Conservation (phyloP, 2,113 vertebrate genomes). For the Plectropomus leopardus region DNA sequence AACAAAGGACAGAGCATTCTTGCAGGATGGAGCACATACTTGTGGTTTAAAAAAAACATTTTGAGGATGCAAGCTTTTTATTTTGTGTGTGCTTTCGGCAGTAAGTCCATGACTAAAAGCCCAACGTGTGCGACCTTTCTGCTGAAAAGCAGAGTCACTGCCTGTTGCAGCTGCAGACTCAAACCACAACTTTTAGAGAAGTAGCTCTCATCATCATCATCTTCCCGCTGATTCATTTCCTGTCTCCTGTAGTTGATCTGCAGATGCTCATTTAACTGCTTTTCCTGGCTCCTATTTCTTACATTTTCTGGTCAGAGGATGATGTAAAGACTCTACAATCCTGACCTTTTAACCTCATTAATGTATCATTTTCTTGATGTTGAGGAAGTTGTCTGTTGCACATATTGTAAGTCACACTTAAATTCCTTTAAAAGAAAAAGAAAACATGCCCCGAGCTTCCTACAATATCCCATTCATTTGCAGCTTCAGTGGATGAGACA, state of each 20-base stretch:
- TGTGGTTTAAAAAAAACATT: neutral
- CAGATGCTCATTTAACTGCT: neutral
- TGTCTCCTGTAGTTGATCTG: neutral
- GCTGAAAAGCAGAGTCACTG: constrained; percentile 7
- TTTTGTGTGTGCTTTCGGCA: neutral
- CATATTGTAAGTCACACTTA: neutral
- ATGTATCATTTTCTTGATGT: neutral
- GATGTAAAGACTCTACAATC: neutral
- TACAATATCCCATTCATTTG: constrained; percentile 55
- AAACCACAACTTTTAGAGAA: constrained; percentile 28
- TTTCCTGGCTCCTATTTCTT: neutral
- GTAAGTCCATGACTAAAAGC: neutral
- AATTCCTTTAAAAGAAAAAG: constrained; percentile 6
- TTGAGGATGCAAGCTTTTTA: neutral
- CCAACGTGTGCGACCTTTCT: neutral
- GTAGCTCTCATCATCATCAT: constrained; percentile 26
- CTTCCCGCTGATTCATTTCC: constrained; percentile 33
- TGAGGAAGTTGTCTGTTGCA: neutral
- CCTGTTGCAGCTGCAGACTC: neutral
- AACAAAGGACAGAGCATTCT: constrained; percentile 19
- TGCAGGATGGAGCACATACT: neutral
- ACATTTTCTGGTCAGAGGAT: neutral
- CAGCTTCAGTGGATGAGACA: constrained; percentile 53
- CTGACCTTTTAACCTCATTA: neutral
- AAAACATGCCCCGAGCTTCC: neutral